A percentile compares a stretch with the other conserved stretches of the same genome.
Evolutionary conservation across 2,888 invertebrate genomes (phyloP).

Genomic region (Amblyjoppa fuscipennis): DNA sequence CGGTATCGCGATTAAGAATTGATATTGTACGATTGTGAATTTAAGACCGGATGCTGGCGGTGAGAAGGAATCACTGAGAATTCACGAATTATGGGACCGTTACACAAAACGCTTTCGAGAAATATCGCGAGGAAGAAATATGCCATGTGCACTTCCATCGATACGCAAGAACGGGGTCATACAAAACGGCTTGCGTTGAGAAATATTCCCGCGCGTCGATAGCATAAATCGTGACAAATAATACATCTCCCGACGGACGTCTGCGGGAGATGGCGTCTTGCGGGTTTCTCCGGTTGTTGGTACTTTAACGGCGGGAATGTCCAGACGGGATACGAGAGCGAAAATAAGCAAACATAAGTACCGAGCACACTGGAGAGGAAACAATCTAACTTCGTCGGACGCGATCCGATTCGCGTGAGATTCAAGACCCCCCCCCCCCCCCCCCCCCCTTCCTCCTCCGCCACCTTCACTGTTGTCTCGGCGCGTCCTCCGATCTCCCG

Average conservation of each 20-base stretch:
- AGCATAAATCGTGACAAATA: slow-evolving; percentile 67
- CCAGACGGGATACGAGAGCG: slow-evolving; percentile 43
- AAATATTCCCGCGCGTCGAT: slow-evolving; percentile 50
- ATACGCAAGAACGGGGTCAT: neutral
- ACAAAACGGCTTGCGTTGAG: slow-evolving; percentile 27
- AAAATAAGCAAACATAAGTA: slow-evolving; percentile 17
- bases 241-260: slow-evolving; percentile 54
- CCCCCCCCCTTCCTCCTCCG: neutral
- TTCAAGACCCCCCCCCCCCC: slow-evolving; percentile 37
- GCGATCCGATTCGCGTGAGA: slow-evolving; percentile 65
- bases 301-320: slow-evolving; percentile 58
- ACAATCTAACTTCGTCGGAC: slow-evolving; percentile 63
- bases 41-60: too few relatives aligned
- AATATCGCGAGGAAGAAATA: slow-evolving; percentile 4
- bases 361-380: slow-evolving; percentile 34
- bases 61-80: neutral
- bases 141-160: neutral
- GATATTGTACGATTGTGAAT: too few relatives aligned
- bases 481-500: slow-evolving; percentile 21
- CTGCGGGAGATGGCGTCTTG: slow-evolving; percentile 24
- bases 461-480: slow-evolving; percentile 5
- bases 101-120: neutral
- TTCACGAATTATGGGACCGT: neutral
- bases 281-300: slow-evolving; percentile 37
- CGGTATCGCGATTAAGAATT: too few relatives aligned